phyloP scores from a whole-genome alignment of 2,797 vertebrate species.

The Danio aesculapii region DNA sequence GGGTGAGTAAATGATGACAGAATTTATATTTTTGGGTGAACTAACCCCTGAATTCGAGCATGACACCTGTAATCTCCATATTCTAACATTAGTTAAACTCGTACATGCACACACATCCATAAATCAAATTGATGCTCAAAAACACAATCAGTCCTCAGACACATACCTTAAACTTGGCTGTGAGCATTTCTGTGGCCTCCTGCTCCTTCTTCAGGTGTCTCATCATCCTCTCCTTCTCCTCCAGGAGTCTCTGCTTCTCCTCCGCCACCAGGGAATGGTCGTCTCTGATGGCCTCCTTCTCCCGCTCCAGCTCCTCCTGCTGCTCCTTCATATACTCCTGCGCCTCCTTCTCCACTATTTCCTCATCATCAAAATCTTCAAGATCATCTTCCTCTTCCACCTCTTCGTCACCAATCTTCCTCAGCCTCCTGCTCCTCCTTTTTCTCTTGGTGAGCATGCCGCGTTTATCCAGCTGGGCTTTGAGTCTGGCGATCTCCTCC shows the following conservation, averaged over 20 bases:
- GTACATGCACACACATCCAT: background rate
- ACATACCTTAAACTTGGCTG: slow-evolving; percentile 92
- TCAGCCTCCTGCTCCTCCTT: slow-evolving; percentile 85
- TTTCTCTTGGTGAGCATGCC: slow-evolving; percentile 51
- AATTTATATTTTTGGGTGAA: no score
- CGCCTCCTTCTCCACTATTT: slow-evolving; percentile 85
- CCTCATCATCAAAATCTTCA: slow-evolving; percentile 78
- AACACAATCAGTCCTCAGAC: background rate
- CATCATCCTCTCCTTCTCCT: slow-evolving; percentile 97
- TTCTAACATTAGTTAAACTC: background rate
- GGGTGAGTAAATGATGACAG: no score
- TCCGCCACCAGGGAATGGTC: slow-evolving; percentile 91
- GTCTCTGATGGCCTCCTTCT: slow-evolving; percentile 92
- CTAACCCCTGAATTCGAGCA: no score
- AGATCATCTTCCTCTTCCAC: slow-evolving; percentile 72
- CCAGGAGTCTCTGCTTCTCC: slow-evolving; percentile 93
- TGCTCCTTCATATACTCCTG: slow-evolving; percentile 89
- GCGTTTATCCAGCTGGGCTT: slow-evolving; percentile 89
- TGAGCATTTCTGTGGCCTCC: slow-evolving; percentile 91
- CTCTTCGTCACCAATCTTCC: slow-evolving; percentile 71
- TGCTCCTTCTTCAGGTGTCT: slow-evolving; percentile 91
- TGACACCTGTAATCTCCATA: no score
- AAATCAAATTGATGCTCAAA: background rate
- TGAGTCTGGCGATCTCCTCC: slow-evolving; percentile 91
- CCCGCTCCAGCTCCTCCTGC: slow-evolving; percentile 91